Evolutionary conservation across 2,797 vertebrate genomes (phyloP), one percentile per base, ranked within the genome.

Genomic region (Xiphorhynchus erythropygius): DNA sequence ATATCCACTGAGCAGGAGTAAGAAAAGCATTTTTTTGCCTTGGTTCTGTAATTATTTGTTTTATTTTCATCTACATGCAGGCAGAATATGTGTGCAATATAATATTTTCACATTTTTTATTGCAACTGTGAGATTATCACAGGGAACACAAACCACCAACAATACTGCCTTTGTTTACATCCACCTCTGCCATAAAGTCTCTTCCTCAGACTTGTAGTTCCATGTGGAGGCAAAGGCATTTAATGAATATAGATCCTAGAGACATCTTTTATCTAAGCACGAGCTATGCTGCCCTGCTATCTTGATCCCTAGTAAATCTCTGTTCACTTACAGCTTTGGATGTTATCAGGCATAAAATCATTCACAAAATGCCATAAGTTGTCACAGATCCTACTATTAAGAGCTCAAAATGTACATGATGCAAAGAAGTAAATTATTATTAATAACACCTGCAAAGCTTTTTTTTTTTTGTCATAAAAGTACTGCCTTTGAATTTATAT

Each of bases 121-220:
- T 46, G 32, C 13, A 67, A 21, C 37, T 75, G 37, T 19, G 37
- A 24, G 59, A 70, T 69, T 83, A 50, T 83, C 57, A 75, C 90
- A 92, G 11, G 14, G 84, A 96, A 90, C 73, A 91, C 52, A 92
- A 95, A 91, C 79, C 67, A 76, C 91, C 90, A 95, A 95, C 94
- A 96, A 91, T 93, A 94, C 60, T 83, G 86, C 42, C 85, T 69
- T 90, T 93, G 88, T 90, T 94, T 94, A 94, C 75, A 93, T 94
- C 63, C 82, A 81, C 76, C 90, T 96, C 90, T 95, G 94, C 93
- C 90, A 39, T 24, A 28, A 63, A 77, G 42, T 73, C 42, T 79
- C 87, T 94, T 95, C 90, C 95, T 96, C 94, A 91, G 69, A 94
- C 75, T 81, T 85, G 53, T 65, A 92, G 93, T 83, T 93, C 84